Evolutionary conservation across 2,888 invertebrate species (phyloP).

Genomic region (Lampropteryx suffumata): DNA sequence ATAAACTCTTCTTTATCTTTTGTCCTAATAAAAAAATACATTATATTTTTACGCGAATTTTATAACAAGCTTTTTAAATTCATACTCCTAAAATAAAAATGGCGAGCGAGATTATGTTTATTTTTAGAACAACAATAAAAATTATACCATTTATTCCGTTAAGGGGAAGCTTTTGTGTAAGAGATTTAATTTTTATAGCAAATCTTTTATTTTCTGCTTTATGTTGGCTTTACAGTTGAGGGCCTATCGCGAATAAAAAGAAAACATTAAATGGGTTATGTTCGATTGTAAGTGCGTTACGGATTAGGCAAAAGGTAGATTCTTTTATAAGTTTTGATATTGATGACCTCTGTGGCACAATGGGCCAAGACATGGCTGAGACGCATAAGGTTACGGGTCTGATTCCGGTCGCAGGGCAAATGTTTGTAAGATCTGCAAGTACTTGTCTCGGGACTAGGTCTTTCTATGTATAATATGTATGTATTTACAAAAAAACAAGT

Average conservation of each 20-base stretch:
- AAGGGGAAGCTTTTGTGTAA: constrained; percentile 64
- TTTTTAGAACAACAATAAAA: constrained; percentile 70
- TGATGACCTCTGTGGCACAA: too few relatives aligned
- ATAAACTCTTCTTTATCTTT: constrained; percentile 9
- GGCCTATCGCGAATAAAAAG: constrained; percentile 64
- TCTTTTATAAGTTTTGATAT: too few relatives aligned
- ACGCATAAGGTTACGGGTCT: too few relatives aligned
- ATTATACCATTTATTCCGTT: constrained; percentile 63
- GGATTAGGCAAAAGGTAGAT: constrained; percentile 17
- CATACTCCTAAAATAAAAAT: constrained; percentile 64
- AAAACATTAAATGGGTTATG: constrained; percentile 65
- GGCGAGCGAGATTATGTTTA: constrained; percentile 50
- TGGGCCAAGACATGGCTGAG: too few relatives aligned
- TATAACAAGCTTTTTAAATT: constrained; percentile 63
- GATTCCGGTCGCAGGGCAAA: too few relatives aligned
- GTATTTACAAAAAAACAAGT: too few relatives aligned
- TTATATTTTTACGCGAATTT: constrained; percentile 50
- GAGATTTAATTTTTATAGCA: constrained; percentile 77
- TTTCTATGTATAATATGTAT: too few relatives aligned
- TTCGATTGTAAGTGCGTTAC: constrained; percentile 58
- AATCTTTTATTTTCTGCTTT: constrained; percentile 72
- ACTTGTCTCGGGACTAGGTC: too few relatives aligned
- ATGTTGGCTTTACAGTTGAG: constrained; percentile 64
- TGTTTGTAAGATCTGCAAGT: too few relatives aligned
- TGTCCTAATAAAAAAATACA: constrained; percentile 30